Evolutionary conservation across 2,113 vertebrate species (phyloP).

Genomic region (Scalopus aquaticus): DNA sequence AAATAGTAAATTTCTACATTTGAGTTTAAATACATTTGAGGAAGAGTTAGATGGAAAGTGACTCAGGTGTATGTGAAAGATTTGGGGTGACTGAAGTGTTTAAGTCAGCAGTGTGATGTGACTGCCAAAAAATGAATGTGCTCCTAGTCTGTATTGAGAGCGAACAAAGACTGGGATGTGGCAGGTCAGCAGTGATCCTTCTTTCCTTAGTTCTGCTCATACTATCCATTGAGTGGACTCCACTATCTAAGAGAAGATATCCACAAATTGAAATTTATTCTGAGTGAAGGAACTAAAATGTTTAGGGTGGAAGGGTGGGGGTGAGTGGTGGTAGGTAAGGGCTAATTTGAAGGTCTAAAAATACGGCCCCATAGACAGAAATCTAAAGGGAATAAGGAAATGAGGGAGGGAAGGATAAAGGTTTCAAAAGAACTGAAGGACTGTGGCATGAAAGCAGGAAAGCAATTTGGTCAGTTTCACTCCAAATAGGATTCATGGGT

Average conservation of each 20-base stretch:
- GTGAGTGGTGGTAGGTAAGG: neutral
- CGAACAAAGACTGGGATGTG: neutral
- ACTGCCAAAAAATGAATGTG: neutral
- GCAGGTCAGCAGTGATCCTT: neutral
- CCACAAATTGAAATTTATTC: neutral
- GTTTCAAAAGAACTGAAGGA: neutral
- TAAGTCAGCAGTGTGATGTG: neutral
- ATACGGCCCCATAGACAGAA: neutral
- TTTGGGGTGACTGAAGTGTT: neutral
- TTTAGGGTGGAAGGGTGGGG: neutral
- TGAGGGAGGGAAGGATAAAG: too few species aligned
- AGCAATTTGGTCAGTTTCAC: neutral
- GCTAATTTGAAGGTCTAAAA: neutral
- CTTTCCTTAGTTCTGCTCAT: neutral
- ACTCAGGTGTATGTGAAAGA: neutral
- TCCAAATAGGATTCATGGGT: neutral
- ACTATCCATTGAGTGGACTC: neutral
- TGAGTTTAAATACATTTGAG: constrained; percentile 13
- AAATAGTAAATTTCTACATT: neutral
- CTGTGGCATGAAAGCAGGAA: neutral
- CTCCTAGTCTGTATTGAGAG: neutral
- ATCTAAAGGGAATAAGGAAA: neutral
- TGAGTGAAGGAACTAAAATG: neutral
- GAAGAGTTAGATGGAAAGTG: neutral
- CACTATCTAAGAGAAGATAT: neutral